These are phyloP conservation scores for Pantherophis guttatus DNA, from an alignment of 2,113 vertebrate species.

Conservation along the genomic window DNA sequence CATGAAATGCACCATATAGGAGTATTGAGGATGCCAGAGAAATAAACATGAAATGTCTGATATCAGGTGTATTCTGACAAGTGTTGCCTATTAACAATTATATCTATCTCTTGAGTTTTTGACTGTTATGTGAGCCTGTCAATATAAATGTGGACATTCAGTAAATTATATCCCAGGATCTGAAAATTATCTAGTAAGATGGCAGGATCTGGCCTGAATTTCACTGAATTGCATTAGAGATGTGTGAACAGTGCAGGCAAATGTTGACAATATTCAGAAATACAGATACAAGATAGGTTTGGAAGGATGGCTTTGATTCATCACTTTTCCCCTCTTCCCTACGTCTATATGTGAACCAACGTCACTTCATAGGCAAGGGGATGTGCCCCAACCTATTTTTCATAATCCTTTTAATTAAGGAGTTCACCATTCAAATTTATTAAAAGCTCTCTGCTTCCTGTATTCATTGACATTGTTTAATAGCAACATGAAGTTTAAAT, in stretches of 20 bases:
- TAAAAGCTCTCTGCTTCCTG: conserved; percentile 2
- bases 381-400: background rate
- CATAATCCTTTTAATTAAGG: background rate
- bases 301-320: background rate
- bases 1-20: background rate
- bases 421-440: background rate
- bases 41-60: background rate
- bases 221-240: background rate
- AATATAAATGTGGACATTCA: background rate
- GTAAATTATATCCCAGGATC: background rate
- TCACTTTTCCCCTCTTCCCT: background rate
- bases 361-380: background rate
- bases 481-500: conserved; percentile 32
- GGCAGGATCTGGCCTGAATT: background rate
- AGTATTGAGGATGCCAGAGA: background rate
- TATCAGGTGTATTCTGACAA: background rate
- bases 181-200: background rate
- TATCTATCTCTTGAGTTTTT: background rate
- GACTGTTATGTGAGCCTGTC: background rate
- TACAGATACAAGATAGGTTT: background rate
- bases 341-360: background rate
- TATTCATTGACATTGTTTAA: conserved; percentile 18
- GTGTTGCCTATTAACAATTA: background rate
- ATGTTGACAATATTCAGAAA: background rate
- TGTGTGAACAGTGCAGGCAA: background rate